Conservation (phyloP, 2,797 vertebrate species). For the Mastacembelus armatus region DNA sequence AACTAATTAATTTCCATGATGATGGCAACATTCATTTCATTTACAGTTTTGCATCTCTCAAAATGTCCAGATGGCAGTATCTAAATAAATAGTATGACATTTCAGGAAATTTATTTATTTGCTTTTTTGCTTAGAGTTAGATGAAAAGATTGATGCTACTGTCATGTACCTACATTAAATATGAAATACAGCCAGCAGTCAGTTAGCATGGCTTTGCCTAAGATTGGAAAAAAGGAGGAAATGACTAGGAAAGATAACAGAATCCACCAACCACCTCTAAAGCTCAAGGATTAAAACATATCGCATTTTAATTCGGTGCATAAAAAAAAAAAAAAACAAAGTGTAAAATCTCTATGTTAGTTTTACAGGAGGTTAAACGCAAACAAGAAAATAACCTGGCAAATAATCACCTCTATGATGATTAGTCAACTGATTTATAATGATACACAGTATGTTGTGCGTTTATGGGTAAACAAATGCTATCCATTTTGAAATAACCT, state of each 20-base stretch:
- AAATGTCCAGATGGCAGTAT: neutral
- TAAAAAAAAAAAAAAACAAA: neutral
- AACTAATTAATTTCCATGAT: neutral
- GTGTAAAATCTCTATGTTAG: too few relatives aligned
- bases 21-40: neutral
- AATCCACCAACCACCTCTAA: too few relatives aligned
- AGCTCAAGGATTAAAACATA: too few relatives aligned
- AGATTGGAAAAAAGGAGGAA: neutral
- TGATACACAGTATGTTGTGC: too few relatives aligned
- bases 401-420: too few relatives aligned
- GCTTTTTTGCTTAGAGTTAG: neutral
- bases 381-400: too few relatives aligned
- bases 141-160: neutral
- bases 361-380: too few relatives aligned
- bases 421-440: too few relatives aligned
- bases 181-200: constrained; percentile 1
- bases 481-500: too few relatives aligned
- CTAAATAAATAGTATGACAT: neutral
- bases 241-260: too few relatives aligned
- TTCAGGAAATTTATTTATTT: constrained; percentile 11
- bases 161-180: neutral
- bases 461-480: too few relatives aligned
- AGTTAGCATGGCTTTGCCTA: neutral
- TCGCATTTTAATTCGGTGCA: too few relatives aligned
- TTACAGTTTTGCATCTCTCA: neutral